Conservation (phyloP, 1,140 invertebrate species). For the Vollenhovia emeryi region DNA sequence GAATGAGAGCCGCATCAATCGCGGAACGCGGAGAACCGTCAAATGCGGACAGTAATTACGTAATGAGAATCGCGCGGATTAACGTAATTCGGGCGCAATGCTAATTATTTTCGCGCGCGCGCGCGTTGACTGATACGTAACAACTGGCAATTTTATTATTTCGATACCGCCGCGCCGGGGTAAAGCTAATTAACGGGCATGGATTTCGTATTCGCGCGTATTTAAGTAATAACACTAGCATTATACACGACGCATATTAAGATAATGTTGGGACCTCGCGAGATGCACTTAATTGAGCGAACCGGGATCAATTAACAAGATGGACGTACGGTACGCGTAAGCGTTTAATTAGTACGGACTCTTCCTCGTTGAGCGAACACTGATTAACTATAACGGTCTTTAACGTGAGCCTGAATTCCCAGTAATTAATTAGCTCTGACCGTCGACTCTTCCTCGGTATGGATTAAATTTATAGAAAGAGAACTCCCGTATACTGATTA, state of each 20-base stretch:
- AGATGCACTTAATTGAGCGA: conserved; percentile 34
- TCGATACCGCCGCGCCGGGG: background rate
- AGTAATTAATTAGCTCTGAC: conserved; percentile 58
- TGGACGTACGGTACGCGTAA: conserved; percentile 19
- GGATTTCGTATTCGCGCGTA: background rate
- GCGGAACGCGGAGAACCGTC: conserved; percentile 7
- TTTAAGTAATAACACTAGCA: background rate
- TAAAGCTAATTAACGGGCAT: background rate
- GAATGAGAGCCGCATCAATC: conserved; percentile 1
- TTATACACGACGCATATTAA: background rate
- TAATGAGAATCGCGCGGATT: conserved; percentile 39
- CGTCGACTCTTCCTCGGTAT: background rate
- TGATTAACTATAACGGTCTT: conserved; percentile 50
- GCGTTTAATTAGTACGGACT: conserved; percentile 58
- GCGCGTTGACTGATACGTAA: background rate
- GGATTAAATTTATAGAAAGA: background rate
- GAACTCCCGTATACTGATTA: conserved; percentile 17
- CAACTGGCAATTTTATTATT: conserved; percentile 8
- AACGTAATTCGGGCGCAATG: background rate
- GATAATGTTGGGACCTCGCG: conserved; percentile 1
- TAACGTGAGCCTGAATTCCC: conserved; percentile 39
- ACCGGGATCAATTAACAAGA: conserved; percentile 58
- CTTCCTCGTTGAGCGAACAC: conserved; percentile 3
- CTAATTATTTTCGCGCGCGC: background rate
- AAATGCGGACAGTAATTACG: conserved; percentile 18